Base-by-base conservation (phyloP, 2,888 invertebrate genomes). In the Eupithecia insigniata region DNA sequence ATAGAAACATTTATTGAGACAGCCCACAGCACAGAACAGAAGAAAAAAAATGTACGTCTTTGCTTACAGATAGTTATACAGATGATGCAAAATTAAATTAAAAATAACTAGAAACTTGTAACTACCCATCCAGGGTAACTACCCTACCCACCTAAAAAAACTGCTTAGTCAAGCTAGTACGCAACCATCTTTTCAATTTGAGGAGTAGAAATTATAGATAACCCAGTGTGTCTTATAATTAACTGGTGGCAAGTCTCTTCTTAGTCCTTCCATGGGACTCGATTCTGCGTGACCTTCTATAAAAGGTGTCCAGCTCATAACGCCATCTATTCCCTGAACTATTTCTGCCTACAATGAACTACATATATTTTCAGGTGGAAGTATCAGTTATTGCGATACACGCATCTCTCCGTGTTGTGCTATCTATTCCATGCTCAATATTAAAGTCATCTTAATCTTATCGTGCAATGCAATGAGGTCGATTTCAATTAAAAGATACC, bases 401-500 rank as follows among this genome's bases (percentile, higher is more conserved):
- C 10, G 51, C 22, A 10, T 51, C 7, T 12, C 22, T 51, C 10
- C 22, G 51, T 61, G n/a, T 61, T 18, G 28, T 62, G 30, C 30
- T 62, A 3, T 30, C 10, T 39, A 22, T 22, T n/a, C 26, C 39
- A 34, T 62, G 12, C 36, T 64, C 26, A 39, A 64, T 36, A 64
- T 34, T 1, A 8, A 22, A 39, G 36, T 64, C 22, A 64, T 64
- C 36, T 64, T 22, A 34, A 36, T 36, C 36, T 62, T 12, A 62
- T 30, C 32, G 34, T 32, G 30, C 61, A 32, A 70, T 66, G 69
- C 69, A 69, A 74, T 69, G 73, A 71, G 69, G 69, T 74, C 71
- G 74, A 74, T 74, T 74, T 72, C 74, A 74, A 74, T 74, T 74
- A 74, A 71, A 74, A 74, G 74, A 74, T 74, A 71, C 69, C 74